A percentile compares a stretch with the other conserved stretches of the same genome.
Evolutionary conservation across 2,113 vertebrate species (phyloP).

Genomic region (Antechinus stuartii): DNA sequence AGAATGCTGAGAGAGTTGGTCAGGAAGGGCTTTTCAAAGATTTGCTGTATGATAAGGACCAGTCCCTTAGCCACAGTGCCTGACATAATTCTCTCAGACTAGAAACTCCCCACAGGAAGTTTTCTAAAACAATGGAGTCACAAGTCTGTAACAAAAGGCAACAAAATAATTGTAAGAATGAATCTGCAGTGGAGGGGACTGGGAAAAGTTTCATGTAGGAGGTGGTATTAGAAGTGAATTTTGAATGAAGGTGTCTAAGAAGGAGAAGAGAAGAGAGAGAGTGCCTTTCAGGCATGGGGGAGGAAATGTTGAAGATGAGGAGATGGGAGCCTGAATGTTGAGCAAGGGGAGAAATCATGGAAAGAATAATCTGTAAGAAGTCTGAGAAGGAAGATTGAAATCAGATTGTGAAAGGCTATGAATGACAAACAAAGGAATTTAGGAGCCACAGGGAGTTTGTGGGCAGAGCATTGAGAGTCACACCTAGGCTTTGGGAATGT

Average conservation of each 20-base stretch:
- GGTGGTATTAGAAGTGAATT: background rate
- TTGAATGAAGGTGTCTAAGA: background rate
- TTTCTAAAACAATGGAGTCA: background rate
- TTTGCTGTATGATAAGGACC: background rate
- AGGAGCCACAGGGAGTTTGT: background rate
- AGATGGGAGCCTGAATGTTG: background rate
- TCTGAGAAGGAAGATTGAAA: background rate
- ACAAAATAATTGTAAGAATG: background rate
- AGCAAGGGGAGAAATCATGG: background rate
- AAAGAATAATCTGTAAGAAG: background rate
- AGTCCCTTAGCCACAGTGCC: background rate
- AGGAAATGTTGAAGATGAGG: too few relatives aligned
- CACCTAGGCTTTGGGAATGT: background rate
- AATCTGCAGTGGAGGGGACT: background rate
- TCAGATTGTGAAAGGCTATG: background rate
- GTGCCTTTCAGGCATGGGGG: background rate
- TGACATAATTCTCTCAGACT: background rate
- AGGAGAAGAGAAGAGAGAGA: background rate
- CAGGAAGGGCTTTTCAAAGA: background rate
- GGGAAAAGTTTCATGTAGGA: background rate
- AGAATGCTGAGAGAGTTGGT: background rate
- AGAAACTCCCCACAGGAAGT: background rate
- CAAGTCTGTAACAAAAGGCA: background rate
- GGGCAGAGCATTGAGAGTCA: background rate
- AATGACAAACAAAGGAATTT: background rate